Evolutionary conservation across 2,888 invertebrate species (phyloP).

Genomic region (Campaea margaritaria): DNA sequence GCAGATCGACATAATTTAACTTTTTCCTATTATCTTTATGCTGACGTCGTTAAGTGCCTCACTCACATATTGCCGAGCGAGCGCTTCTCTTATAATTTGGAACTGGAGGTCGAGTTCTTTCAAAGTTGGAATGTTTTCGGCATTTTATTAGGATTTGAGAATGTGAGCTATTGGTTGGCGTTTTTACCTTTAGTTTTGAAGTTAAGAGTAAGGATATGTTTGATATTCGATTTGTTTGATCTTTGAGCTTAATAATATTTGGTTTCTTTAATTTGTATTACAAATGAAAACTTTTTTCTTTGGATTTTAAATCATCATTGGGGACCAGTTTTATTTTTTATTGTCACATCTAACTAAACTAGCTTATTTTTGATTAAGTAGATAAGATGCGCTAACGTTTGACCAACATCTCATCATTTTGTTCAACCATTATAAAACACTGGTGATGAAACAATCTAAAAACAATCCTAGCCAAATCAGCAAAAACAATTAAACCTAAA

Average conservation of each 20-base stretch:
- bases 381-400: too few relatives aligned
- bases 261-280: conserved; percentile 3
- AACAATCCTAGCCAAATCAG: not conserved
- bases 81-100: conserved; percentile 66
- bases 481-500: conserved; percentile 10
- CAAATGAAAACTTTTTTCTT: not conserved
- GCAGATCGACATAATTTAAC: conserved; percentile 83
- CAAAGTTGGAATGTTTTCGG: conserved; percentile 39
- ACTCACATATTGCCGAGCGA: conserved; percentile 71
- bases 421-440: too few relatives aligned
- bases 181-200: conserved; percentile 20
- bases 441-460: too few relatives aligned
- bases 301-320: too few relatives aligned
- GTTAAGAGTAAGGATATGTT: conserved; percentile 10
- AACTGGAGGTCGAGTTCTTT: conserved; percentile 45
- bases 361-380: too few relatives aligned
- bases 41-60: conserved; percentile 76
- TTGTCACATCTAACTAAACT: too few relatives aligned
- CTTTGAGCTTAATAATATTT: conserved; percentile 11
- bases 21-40: conserved; percentile 85
- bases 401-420: too few relatives aligned
- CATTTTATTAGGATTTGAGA: conserved; percentile 35
- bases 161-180: conserved; percentile 24
- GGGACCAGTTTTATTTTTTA: too few relatives aligned
- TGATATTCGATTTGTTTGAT: conserved; percentile 21